These are phyloP conservation scores for Ylistrum balloti DNA, from an alignment of 1,140 invertebrate species.

Conservation along the genomic window DNA sequence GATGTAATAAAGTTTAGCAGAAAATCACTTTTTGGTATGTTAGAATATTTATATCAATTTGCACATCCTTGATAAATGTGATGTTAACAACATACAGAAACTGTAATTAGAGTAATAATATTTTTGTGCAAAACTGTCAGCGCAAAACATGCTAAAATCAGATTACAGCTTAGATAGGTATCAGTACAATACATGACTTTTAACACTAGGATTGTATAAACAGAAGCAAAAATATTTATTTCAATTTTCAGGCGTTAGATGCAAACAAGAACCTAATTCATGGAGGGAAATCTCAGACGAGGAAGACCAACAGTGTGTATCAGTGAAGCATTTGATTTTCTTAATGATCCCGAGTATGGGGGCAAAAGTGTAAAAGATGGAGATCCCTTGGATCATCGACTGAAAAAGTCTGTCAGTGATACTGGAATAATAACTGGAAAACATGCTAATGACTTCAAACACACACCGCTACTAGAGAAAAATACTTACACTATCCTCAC, in stretches of 20 bases:
- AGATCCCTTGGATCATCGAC: not conserved
- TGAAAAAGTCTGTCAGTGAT: constrained; percentile 48
- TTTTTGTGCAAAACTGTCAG: too few relatives aligned
- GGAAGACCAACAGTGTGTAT: constrained; percentile 48
- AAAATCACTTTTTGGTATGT: too few relatives aligned
- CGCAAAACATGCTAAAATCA: too few relatives aligned
- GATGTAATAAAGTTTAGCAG: too few relatives aligned
- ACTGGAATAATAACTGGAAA: constrained; percentile 4
- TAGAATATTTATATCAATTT: too few relatives aligned
- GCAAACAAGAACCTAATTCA: not conserved
- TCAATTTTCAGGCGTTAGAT: not conserved
- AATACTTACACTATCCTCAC: constrained; percentile 7
- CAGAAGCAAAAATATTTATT: not conserved
- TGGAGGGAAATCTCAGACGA: constrained; percentile 21
- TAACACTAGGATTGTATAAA: too few relatives aligned
- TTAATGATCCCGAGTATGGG: constrained; percentile 57
- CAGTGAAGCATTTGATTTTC: constrained; percentile 60
- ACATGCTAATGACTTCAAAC: not conserved
- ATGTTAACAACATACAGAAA: too few relatives aligned
- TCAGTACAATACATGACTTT: too few relatives aligned
- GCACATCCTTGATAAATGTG: too few relatives aligned
- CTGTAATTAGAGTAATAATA: too few relatives aligned
- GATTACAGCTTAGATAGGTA: too few relatives aligned
- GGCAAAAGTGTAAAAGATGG: constrained; percentile 43
- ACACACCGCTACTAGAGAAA: not conserved